Evolutionary conservation across 2,888 invertebrate species (phyloP).

Genomic region (Drosophila peninsularis): DNA sequence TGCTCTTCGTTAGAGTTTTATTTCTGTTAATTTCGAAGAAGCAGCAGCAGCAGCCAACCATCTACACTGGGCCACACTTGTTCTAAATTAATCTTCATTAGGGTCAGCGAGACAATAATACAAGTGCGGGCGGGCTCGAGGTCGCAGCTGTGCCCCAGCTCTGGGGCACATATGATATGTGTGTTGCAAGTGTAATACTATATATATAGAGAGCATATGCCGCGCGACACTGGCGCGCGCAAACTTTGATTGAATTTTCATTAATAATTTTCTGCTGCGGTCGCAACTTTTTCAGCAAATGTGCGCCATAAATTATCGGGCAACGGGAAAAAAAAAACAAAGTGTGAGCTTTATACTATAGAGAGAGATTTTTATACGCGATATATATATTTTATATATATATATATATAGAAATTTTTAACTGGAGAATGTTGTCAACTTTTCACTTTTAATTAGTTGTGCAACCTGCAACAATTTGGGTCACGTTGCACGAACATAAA

Average conservation of each 20-base stretch:
- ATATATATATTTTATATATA: background rate
- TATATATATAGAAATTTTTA: constrained; percentile 32
- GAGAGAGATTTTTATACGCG: constrained; percentile 15
- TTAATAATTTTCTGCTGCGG: constrained; percentile 66
- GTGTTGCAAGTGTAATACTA: background rate
- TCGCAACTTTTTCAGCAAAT: constrained; percentile 57
- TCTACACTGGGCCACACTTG: too few species aligned
- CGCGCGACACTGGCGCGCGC: constrained; percentile 11
- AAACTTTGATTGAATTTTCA: constrained; percentile 75
- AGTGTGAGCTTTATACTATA: constrained; percentile 5
- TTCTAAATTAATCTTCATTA: constrained; percentile 78
- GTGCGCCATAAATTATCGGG: constrained; percentile 59
- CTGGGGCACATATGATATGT: constrained; percentile 12
- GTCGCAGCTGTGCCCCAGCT: constrained; percentile 27
- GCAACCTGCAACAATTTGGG: constrained; percentile 62
- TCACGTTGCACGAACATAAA: constrained; percentile 65
- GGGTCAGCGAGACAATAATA: constrained; percentile 56
- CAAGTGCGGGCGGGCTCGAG: constrained; percentile 33
- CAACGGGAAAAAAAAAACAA: constrained; percentile 22
- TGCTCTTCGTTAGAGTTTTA: constrained; percentile 21
- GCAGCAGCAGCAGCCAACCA: constrained; percentile 6
- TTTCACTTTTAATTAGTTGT: constrained; percentile 77
- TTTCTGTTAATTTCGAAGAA: constrained; percentile 14
- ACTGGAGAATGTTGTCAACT: constrained; percentile 74
- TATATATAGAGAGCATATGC: constrained; percentile 39